Evolutionary conservation across 2,888 invertebrate genomes (phyloP).

Genomic region (Pristionchus fissidentatus): DNA sequence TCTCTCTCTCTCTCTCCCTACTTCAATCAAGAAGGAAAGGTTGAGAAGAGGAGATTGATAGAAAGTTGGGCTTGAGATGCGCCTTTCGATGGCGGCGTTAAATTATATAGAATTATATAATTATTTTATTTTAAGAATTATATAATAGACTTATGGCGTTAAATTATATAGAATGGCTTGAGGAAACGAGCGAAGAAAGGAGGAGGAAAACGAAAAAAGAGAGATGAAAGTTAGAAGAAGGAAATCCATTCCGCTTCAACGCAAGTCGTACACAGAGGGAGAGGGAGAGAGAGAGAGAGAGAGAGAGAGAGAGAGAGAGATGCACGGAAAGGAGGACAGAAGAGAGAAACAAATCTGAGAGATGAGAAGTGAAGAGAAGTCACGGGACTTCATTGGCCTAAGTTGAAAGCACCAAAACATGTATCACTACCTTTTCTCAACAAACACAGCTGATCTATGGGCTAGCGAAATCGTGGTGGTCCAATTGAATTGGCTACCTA

Average conservation of each 20-base stretch:
- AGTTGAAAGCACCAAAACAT: background rate
- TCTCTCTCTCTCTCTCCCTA: too few species aligned
- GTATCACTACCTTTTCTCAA: background rate
- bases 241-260: slow-evolving; percentile 29
- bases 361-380: slow-evolving; percentile 9
- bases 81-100: too few species aligned
- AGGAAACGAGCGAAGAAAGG: background rate
- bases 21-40: too few species aligned
- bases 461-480: too few species aligned
- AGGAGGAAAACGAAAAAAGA: background rate
- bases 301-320: slow-evolving; percentile 47
- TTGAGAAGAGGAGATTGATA: background rate
- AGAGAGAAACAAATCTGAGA: slow-evolving; percentile 41
- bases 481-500: too few species aligned
- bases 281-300: background rate
- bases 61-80: background rate
- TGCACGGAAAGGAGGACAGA: slow-evolving; percentile 27
- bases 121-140: too few species aligned
- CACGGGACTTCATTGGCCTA: background rate
- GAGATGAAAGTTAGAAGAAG: slow-evolving; percentile 33
- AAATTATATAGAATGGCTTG: background rate
- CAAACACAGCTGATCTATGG: too few species aligned
- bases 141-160: too few species aligned
- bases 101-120: too few species aligned
- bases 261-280: slow-evolving; percentile 24